A percentile compares a stretch with the other conserved stretches of the same genome.
Evolutionary conservation across 2,888 invertebrate species (phyloP).

Genomic region (Xestia rhomboidea): DNA sequence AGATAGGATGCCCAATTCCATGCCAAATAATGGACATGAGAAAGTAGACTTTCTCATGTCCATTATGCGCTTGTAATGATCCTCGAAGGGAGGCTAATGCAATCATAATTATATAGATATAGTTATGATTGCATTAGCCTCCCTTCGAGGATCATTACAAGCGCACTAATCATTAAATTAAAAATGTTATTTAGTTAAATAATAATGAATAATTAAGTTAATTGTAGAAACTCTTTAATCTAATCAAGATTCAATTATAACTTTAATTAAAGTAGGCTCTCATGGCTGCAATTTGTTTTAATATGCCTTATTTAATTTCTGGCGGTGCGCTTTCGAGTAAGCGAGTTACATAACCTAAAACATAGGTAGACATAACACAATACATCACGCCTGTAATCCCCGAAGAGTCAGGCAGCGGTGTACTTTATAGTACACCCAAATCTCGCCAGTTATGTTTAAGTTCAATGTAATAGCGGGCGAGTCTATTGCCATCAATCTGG

Average conservation of each 20-base stretch:
- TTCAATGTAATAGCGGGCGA: too few relatives aligned
- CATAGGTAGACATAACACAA: too few relatives aligned
- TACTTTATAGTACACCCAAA: too few relatives aligned
- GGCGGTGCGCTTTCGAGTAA: not conserved
- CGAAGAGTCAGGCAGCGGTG: too few relatives aligned
- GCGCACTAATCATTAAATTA: constrained; percentile 36
- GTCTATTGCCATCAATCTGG: too few relatives aligned
- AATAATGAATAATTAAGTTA: constrained; percentile 33
- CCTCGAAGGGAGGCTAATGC: too few relatives aligned
- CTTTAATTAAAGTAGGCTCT: constrained; percentile 31
- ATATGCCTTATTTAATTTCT: constrained; percentile 12
- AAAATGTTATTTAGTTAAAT: constrained; percentile 33
- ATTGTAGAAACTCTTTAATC: constrained; percentile 31
- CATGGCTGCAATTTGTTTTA: constrained; percentile 30
- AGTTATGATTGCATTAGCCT: constrained; percentile 14
- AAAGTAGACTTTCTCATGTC: too few relatives aligned
- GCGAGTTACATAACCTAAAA: constrained; percentile 3
- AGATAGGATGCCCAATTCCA: not conserved
- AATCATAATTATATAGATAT: too few relatives aligned
- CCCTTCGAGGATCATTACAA: constrained; percentile 18
- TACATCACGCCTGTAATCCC: too few relatives aligned
- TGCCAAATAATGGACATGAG: too few relatives aligned
- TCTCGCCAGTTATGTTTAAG: too few relatives aligned
- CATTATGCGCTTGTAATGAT: too few relatives aligned
- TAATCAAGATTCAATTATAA: constrained; percentile 31